Base-by-base conservation (phyloP, 2,797 vertebrate species). In the Lepidocolaptes lacrymiger region DNA sequence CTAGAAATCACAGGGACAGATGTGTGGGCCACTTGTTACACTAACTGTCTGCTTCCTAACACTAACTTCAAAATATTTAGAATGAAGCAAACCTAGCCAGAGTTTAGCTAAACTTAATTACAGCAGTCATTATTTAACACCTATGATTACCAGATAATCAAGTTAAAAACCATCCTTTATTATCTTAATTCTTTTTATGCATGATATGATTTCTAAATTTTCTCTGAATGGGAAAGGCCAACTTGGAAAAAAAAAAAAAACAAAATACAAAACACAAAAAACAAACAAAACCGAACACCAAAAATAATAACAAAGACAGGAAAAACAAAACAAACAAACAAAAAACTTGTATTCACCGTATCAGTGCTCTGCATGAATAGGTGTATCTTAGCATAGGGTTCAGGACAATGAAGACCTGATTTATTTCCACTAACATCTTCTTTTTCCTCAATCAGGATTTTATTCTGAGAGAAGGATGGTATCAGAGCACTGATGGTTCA, bases 371-470 rank as follows among this genome's bases (percentile, higher is more conserved):
- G 15, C 36, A 63, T 10, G 43, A 64, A 46, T 14, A 46, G 2
- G 0, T 34, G 7, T 36, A 62, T 28, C n/a, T 64, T 61, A 27
- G 79, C 27, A 62, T 3, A 49, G 10, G 30, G 21, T 37, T 82
- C 26, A 82, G 52, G n/a, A 84, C 17, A 46, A 16, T 14, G 56
- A 69, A 74, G 32, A 48, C 5, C 30, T 73, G 16, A 61, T 39
- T 66, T 51, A 54, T 41, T 46, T 75, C 52, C 41, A 78, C 4
- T 2, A 1, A 59, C 4, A 5, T 72, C 8, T 48, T 55, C 20
- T 34, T 6, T 20, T 1, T 0, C 12, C 13, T 13, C 3, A 55
- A 0, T 54, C 22, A 88, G 15, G 16, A 81, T 48, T 23, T 75
- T 23, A n/a, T 68, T 75, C 16, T 26, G 44, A 61, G 6, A 34